phyloP scores from a whole-genome alignment of 2,888 invertebrate species.

The Agrotis ipsilon region DNA sequence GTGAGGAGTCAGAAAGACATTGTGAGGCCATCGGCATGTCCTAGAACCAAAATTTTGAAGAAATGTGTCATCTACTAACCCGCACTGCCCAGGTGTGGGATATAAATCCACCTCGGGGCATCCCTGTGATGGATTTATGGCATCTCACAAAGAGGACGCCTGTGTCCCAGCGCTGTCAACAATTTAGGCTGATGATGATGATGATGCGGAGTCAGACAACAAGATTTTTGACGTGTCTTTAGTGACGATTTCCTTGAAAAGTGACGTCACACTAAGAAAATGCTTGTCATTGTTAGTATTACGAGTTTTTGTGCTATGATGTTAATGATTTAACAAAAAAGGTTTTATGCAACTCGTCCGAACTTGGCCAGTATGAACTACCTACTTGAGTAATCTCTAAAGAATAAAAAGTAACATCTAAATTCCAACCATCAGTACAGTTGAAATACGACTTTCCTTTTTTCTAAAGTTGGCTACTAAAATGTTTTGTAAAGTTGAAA shows the following conservation, averaged over 20 bases:
- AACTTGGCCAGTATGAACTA: not conserved
- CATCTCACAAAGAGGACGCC: too few relatives aligned
- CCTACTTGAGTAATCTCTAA: not conserved
- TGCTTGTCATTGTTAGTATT: not conserved
- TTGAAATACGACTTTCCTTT: not conserved
- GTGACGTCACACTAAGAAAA: conserved; percentile 15
- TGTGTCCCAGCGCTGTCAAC: too few relatives aligned
- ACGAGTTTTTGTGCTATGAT: not conserved
- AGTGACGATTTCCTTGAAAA: not conserved
- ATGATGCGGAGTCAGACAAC: too few relatives aligned
- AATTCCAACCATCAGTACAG: not conserved
- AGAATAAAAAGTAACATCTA: not conserved
- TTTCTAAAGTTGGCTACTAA: not conserved
- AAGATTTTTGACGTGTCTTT: not conserved
- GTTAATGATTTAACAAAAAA: not conserved
- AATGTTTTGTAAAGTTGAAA: too few relatives aligned
- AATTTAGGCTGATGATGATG: too few relatives aligned
- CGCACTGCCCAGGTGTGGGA: too few relatives aligned
- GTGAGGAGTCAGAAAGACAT: too few relatives aligned
- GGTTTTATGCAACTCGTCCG: not conserved
- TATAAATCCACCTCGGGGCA: too few relatives aligned
- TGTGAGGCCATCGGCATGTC: too few relatives aligned
- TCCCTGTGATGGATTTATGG: too few relatives aligned
- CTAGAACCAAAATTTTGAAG: too few relatives aligned
- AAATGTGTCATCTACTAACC: too few relatives aligned